phyloP scores from a whole-genome alignment of 2,888 invertebrate species.

The Chrysina gloriosa region DNA sequence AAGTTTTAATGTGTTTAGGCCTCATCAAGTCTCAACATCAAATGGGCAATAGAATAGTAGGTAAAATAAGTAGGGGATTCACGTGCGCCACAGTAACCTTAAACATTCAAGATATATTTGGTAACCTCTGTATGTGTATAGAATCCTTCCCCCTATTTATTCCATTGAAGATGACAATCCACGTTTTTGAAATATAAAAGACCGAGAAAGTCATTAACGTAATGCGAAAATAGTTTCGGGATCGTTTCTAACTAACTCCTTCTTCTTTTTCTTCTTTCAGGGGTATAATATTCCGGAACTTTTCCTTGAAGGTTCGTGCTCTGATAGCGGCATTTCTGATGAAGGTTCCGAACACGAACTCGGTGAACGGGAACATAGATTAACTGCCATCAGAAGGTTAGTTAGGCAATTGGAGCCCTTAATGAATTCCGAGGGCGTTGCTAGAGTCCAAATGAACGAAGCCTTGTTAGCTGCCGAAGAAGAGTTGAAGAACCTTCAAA shows the following conservation, averaged over 20 bases:
- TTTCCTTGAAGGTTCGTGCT: conserved; percentile 72
- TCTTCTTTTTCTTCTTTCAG: conserved; percentile 57
- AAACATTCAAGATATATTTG: no score
- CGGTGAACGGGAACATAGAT: conserved; percentile 74
- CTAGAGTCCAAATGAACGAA: conserved; percentile 74
- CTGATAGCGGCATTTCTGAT: conserved; percentile 84
- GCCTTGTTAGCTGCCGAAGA: conserved; percentile 79
- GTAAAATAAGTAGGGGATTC: no score
- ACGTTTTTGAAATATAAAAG: no score
- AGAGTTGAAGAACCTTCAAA: conserved; percentile 76
- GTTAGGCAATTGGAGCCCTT: conserved; percentile 76
- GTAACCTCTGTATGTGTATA: no score
- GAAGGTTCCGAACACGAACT: conserved; percentile 77
- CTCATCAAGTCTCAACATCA: no score
- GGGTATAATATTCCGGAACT: conserved; percentile 65
- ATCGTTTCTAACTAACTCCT: neutral
- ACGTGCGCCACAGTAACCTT: no score
- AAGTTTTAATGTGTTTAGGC: no score
- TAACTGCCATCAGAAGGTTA: conserved; percentile 75
- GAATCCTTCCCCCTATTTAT: no score
- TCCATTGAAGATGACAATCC: no score
- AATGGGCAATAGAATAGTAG: no score
- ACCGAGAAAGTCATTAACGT: no score
- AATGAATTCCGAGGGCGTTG: conserved; percentile 75
- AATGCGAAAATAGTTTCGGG: neutral